Evolutionary conservation across 2,113 vertebrate genomes (phyloP), one percentile per base, ranked within the genome.

Genomic region (Xiphophorus maculatus): DNA sequence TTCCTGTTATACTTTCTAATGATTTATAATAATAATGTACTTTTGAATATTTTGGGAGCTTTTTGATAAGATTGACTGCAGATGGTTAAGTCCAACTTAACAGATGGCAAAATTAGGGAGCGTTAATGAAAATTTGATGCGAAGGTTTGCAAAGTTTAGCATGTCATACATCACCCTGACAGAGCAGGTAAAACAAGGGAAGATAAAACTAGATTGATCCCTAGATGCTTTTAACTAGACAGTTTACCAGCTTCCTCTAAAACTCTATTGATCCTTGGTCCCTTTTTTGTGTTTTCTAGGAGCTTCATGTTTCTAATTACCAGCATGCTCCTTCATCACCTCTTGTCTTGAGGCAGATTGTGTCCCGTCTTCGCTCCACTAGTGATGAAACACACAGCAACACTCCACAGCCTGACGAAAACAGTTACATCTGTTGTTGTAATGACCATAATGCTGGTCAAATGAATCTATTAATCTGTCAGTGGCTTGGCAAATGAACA

Each of bases 291-390:
- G 3, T 28, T 77, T 73, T 77, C 30, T 72, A 51, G n/a, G 64
- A 58, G 54, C 70, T 87, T 81, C 58, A 77, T 81, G 73, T 87
- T 84, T 87, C 28, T 81, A 76, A 86, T 88, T 83, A 81, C 80
- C 64, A 64, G 60, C 32, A 33, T 27, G 42, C 80, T 75, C 69
- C 76, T 85, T 87, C 32, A 78, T 91, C 84, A 80, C 87, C 61
- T 66, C 32, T 33, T 64, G 35, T 72, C 76, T 79, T 61, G 0
- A 35, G 79, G 79, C 42, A 29, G 72, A 81, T 64, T 81, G 81
- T 67, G 62, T 76, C 54, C 22, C 66, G 51, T 84, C 71, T 75
- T 75, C 5, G 30, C 73, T 79, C 73, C 14, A 61, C 19, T 19
- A 35, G 77, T 88, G 80, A 87, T 88, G 71, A 78, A 87, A 70